phyloP scores from a whole-genome alignment of 2,797 vertebrate species.

The Darevskia mixta region DNA sequence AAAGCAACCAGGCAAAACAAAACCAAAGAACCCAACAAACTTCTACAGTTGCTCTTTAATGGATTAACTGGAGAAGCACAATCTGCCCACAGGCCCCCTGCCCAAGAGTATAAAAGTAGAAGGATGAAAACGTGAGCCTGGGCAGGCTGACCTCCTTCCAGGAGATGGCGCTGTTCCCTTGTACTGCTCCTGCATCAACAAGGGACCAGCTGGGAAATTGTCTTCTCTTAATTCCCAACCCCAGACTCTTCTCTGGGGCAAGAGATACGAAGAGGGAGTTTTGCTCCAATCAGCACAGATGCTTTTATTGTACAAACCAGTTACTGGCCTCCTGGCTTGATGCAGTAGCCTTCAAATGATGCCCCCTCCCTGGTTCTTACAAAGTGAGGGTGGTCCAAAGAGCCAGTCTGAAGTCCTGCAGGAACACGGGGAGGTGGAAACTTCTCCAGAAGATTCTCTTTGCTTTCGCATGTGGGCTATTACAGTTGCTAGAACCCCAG shows the following conservation, averaged over 20 bases:
- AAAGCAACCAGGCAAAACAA: background rate
- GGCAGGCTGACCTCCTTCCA: background rate
- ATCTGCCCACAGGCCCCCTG: background rate
- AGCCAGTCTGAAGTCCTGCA: background rate
- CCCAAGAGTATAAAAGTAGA: background rate
- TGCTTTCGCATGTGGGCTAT: too few species aligned
- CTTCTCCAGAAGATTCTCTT: background rate
- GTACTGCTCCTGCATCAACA: background rate
- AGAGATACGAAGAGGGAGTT: background rate
- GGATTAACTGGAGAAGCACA: slow-evolving; percentile 11
- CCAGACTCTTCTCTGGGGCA: background rate
- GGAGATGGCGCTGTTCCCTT: background rate
- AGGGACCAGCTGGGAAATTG: background rate
- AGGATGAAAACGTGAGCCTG: background rate
- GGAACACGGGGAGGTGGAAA: background rate
- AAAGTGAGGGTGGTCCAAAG: background rate
- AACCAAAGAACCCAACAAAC: background rate
- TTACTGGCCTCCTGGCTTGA: background rate
- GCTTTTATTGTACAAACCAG: too few species aligned
- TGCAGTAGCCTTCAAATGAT: background rate
- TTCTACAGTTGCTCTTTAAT: slow-evolving; percentile 29
- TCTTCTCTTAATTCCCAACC: background rate
- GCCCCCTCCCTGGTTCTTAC: background rate
- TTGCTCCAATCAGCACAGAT: background rate
- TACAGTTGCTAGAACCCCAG: background rate